Evolutionary conservation across 2,797 vertebrate genomes (phyloP).

Genomic region (Zalophus californianus): DNA sequence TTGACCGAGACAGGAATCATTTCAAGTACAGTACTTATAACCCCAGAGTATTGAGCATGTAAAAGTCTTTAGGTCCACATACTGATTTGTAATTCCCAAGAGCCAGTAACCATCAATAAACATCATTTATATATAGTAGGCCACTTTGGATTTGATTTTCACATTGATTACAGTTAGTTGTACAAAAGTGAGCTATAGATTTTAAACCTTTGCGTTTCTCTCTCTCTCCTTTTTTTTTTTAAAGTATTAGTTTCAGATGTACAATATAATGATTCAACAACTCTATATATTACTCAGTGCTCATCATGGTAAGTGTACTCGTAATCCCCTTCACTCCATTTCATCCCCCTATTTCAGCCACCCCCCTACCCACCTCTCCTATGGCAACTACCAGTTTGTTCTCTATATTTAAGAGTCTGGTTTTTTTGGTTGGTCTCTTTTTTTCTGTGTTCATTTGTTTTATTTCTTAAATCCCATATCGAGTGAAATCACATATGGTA

Average conservation of each 20-base stretch:
- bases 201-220: neutral
- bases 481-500: neutral
- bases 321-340: neutral
- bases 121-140: neutral
- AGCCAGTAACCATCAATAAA: neutral
- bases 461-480: neutral
- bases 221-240: too few relatives aligned
- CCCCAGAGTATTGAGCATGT: neutral
- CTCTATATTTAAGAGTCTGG: neutral
- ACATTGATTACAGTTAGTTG: neutral
- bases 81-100: slow-evolving; percentile 10
- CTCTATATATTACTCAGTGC: neutral
- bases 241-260: neutral
- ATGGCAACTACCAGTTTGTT: neutral
- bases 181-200: neutral
- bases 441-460: neutral
- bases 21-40: neutral
- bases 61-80: neutral
- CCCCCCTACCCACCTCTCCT: neutral
- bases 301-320: neutral
- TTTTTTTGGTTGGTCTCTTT: neutral
- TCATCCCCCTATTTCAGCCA: neutral
- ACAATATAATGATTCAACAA: neutral
- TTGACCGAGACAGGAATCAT: slow-evolving; percentile 37
- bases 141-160: slow-evolving; percentile 4